Conservation (phyloP, 2,113 vertebrate species). For the Pampusana beccarii region DNA sequence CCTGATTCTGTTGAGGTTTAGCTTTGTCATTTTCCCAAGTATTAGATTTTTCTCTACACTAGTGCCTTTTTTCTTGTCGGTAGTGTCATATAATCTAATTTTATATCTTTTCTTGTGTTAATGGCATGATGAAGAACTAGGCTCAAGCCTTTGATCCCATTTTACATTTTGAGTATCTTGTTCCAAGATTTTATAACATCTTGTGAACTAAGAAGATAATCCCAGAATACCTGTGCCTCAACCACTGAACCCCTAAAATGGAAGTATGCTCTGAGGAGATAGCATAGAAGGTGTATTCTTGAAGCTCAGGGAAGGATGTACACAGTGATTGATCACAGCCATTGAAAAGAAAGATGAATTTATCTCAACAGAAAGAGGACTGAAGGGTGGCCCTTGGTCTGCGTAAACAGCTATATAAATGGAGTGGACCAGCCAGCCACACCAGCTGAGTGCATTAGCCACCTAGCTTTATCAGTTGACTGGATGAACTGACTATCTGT, state of each 20-base stretch:
- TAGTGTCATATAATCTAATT: not conserved
- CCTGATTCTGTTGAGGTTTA: not conserved
- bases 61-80: not conserved
- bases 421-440: not conserved
- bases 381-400: not conserved
- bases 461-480: not conserved
- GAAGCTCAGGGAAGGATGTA: not conserved
- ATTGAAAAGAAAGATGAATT: not conserved
- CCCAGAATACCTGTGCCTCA: not conserved
- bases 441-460: not conserved
- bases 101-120: not conserved
- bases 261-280: not conserved
- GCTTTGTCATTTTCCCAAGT: not conserved
- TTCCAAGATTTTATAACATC: not conserved
- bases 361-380: not conserved
- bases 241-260: not conserved
- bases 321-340: not conserved
- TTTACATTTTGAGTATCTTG: not conserved
- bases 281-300: not conserved
- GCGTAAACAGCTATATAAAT: not conserved
- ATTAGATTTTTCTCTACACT: not conserved
- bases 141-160: not conserved
- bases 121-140: not conserved
- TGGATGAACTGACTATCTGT: not conserved
- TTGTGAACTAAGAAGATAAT: not conserved